These are phyloP conservation scores for Lypha dubia DNA, from an alignment of 2,888 invertebrate genomes.

Conservation along the genomic window DNA sequence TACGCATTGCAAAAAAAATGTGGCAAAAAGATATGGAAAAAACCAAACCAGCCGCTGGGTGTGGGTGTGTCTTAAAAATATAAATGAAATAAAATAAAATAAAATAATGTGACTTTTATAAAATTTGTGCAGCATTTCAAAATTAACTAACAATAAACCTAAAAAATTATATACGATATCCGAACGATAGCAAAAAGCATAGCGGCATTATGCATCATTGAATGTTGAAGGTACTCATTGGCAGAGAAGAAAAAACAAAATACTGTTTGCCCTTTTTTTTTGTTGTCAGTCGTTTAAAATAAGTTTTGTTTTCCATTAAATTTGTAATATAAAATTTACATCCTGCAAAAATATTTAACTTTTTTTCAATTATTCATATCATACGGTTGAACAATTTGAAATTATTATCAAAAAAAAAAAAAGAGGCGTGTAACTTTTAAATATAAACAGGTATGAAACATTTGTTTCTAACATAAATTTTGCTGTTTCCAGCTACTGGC, in stretches of 20 bases:
- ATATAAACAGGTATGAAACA: background rate
- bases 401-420: conserved; percentile 36
- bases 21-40: background rate
- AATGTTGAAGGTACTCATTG: conserved; percentile 10
- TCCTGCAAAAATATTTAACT: conserved; percentile 29
- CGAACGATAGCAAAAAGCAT: conserved; percentile 5
- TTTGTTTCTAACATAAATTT: background rate
- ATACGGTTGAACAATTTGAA: conserved; percentile 56
- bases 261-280: conserved; percentile 10
- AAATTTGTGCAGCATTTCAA: background rate
- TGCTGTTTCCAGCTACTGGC: background rate
- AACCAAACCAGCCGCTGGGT: conserved; percentile 2
- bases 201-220: conserved; percentile 68
- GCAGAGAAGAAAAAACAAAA: background rate
- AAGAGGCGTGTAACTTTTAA: conserved; percentile 38
- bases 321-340: conserved; percentile 12
- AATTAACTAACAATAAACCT: background rate
- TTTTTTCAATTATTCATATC: conserved; percentile 23
- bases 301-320: conserved; percentile 18
- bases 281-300: conserved; percentile 17
- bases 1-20: conserved; percentile 24
- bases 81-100: background rate
- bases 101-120: background rate
- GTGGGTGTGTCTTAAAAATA: conserved; percentile 24
- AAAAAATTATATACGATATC: background rate